These are phyloP conservation scores for Strix uralensis DNA, from an alignment of 2,113 vertebrate genomes.

Conservation along the genomic window DNA sequence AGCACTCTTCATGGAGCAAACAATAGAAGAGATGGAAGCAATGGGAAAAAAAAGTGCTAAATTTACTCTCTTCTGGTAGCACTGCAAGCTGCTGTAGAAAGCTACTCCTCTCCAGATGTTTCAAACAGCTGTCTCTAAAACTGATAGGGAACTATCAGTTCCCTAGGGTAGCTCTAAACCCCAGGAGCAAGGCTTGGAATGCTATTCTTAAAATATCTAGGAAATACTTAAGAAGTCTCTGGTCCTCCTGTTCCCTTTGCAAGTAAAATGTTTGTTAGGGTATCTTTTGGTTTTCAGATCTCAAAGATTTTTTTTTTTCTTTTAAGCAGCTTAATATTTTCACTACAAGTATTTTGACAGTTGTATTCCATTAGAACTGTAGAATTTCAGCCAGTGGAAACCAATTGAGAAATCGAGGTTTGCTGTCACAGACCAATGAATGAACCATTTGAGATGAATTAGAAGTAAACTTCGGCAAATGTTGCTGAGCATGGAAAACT, in stretches of 20 bases:
- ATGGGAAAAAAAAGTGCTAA: background rate
- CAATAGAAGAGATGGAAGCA: background rate
- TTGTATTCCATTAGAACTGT: background rate
- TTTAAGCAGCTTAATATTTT: background rate
- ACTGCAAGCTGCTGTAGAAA: background rate
- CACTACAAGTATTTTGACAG: background rate
- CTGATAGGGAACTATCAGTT: background rate
- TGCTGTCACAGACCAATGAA: background rate
- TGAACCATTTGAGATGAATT: background rate
- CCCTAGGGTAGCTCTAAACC: background rate
- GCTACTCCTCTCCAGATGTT: background rate
- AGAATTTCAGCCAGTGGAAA: background rate
- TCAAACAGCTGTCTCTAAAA: background rate
- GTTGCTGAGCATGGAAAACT: background rate
- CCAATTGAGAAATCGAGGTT: background rate
- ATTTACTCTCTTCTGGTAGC: background rate
- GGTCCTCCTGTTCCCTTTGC: background rate
- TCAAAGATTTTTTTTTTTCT: background rate
- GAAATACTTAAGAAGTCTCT: background rate
- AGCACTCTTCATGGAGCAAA: background rate
- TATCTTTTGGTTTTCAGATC: background rate
- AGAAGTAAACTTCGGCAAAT: background rate
- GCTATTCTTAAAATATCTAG: constrained; percentile 28
- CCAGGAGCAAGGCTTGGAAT: background rate
- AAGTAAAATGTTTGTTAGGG: background rate